Percentiles rank a stretch among this genome's conserved stretches.
phyloP scores from a whole-genome alignment of 2,113 vertebrate species.

The Sapajus apella region DNA sequence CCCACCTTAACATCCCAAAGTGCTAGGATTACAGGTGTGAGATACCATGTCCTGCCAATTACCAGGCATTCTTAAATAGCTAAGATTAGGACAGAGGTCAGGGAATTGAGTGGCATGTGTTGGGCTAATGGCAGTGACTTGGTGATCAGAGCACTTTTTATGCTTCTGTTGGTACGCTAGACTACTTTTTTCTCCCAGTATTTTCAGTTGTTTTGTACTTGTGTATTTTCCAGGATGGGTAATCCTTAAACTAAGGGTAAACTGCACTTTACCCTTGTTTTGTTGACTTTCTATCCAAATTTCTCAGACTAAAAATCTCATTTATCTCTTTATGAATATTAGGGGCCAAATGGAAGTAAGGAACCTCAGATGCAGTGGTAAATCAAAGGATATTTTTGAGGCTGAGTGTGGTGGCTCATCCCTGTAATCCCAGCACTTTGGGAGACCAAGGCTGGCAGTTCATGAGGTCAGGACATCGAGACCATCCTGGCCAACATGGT shows the following conservation, averaged over 20 bases:
- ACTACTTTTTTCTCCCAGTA: rapidly evolving
- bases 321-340: neutral
- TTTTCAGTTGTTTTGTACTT: constrained; percentile 10
- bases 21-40: no score
- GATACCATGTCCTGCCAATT: no score
- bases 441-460: no score
- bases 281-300: neutral
- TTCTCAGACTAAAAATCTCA: neutral
- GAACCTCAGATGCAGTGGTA: neutral
- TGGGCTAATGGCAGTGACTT: neutral
- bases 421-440: no score
- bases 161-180: neutral
- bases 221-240: neutral
- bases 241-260: neutral
- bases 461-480: no score
- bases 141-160: neutral
- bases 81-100: neutral
- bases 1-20: no score
- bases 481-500: no score
- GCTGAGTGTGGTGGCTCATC: no score
- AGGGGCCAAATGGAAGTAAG: neutral
- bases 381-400: neutral
- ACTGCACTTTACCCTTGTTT: neutral
- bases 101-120: neutral
- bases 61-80: neutral